These are phyloP conservation scores for Mythimna albipuncta DNA, from an alignment of 2,888 invertebrate species.

Conservation along the genomic window DNA sequence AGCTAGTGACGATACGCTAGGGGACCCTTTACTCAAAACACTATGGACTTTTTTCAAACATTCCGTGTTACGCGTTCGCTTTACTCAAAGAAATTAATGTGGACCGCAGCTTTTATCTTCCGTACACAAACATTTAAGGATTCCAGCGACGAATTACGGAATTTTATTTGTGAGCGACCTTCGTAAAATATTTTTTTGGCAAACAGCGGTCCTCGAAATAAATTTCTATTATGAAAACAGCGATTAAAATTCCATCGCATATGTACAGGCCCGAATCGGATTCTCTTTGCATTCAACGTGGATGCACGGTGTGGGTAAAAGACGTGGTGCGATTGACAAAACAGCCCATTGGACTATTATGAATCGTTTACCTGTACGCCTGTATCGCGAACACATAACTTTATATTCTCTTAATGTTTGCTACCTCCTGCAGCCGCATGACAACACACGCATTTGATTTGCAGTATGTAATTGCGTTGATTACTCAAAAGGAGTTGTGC, in stretches of 20 bases:
- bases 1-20: conserved; percentile 63
- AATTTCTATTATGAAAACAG: conserved; percentile 65
- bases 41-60: conserved; percentile 50
- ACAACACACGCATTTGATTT: conserved; percentile 69
- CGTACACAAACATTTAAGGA: conserved; percentile 52
- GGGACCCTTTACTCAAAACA: conserved; percentile 50
- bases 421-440: conserved; percentile 68
- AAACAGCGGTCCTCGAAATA: conserved; percentile 40
- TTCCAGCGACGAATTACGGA: conserved; percentile 33
- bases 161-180: conserved; percentile 32
- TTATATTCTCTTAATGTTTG: conserved; percentile 73
- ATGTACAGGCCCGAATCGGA: conserved; percentile 65
- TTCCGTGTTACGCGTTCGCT: conserved; percentile 46
- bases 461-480: conserved; percentile 68
- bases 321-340: conserved; percentile 82
- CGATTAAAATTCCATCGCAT: conserved; percentile 79
- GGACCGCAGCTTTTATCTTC: conserved; percentile 58
- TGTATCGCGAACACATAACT: conserved; percentile 68
- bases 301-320: conserved; percentile 69
- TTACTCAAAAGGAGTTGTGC: conserved; percentile 62
- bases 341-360: conserved; percentile 71
- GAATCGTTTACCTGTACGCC: conserved; percentile 78
- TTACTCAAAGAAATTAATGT: conserved; percentile 53
- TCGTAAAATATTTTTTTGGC: conserved; percentile 31
- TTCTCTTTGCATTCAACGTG: conserved; percentile 73